Evolutionary conservation across 1,140 invertebrate genomes (phyloP).

Genomic region (Penaeus vannamei): DNA sequence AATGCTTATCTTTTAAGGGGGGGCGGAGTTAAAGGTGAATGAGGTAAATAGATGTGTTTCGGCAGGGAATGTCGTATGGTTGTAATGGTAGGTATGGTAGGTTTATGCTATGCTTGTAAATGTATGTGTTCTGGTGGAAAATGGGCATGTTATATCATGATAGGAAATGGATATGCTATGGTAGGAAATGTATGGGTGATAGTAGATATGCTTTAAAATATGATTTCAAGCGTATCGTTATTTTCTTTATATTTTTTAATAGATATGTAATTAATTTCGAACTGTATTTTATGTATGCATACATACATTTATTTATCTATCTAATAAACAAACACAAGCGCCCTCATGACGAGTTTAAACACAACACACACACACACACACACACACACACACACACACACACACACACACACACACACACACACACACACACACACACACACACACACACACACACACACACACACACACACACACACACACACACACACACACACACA

Average conservation of each 20-base stretch:
- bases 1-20: too few relatives aligned
- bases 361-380: background rate
- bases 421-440: background rate
- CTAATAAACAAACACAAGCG: background rate
- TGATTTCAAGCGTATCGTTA: too few relatives aligned
- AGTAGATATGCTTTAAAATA: too few relatives aligned
- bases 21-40: too few relatives aligned
- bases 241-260: constrained; percentile 21
- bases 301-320: background rate
- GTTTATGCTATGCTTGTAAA: too few relatives aligned
- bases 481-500: background rate
- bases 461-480: background rate
- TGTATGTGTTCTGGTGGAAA: too few relatives aligned
- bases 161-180: too few relatives aligned
- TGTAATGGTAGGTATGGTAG: too few relatives aligned
- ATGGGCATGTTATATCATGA: too few relatives aligned
- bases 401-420: background rate
- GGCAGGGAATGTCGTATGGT: too few relatives aligned
- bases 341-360: background rate
- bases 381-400: background rate
- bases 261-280: background rate
- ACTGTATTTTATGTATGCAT: constrained; percentile 8
- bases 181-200: too few relatives aligned
- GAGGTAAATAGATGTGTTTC: too few relatives aligned
- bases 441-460: background rate